phyloP scores from a whole-genome alignment of 2,797 vertebrate species.

The Siniperca scherzeri region DNA sequence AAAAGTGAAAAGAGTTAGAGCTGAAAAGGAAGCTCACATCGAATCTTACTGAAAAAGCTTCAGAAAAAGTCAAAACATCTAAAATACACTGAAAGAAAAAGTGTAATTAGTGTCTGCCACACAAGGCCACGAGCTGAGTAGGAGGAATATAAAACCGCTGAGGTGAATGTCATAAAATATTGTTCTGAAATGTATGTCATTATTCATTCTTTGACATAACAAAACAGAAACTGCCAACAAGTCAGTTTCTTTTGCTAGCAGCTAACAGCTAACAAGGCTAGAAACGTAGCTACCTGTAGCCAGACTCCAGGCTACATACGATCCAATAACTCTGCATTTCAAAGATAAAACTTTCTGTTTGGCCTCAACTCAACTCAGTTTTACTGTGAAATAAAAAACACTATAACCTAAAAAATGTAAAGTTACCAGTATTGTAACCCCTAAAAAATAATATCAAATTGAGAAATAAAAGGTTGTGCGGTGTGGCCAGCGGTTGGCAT shows the following conservation, averaged over 20 bases:
- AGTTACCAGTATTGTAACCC: background rate
- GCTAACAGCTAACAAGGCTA: conserved; percentile 2
- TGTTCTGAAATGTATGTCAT: background rate
- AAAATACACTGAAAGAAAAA: background rate
- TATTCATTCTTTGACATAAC: background rate
- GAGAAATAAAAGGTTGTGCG: background rate
- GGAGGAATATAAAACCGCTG: background rate
- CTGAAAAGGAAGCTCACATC: background rate
- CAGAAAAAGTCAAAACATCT: background rate
- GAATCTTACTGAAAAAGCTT: background rate
- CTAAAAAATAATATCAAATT: background rate
- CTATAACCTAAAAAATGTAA: background rate
- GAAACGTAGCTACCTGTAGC: background rate
- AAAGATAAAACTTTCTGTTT: background rate
- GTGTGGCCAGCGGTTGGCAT: background rate
- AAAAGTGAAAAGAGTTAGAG: background rate
- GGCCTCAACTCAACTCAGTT: background rate
- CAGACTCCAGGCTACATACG: too few relatives aligned
- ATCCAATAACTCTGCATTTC: background rate
- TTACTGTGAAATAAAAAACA: background rate
- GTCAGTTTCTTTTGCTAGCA: background rate
- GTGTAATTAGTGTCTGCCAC: background rate
- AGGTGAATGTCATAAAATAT: background rate
- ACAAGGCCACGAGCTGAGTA: background rate
- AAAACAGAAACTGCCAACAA: conserved; percentile 5